Percentiles rank a stretch among this genome's conserved stretches.
These are phyloP conservation scores for Actias luna DNA, from an alignment of 2,888 invertebrate species.

Conservation along the genomic window DNA sequence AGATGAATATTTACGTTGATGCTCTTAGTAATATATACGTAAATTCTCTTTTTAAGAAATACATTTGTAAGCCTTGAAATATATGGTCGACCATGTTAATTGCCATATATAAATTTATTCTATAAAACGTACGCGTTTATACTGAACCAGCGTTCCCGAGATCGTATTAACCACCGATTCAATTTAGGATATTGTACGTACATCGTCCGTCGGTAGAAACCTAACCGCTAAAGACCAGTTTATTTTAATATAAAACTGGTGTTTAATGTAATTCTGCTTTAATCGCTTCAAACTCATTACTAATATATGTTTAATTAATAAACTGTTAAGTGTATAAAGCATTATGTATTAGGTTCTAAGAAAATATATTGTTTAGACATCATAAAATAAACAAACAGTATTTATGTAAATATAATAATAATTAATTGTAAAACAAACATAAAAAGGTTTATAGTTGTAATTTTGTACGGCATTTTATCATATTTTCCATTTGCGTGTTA, in stretches of 20 bases:
- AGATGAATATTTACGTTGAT: no score
- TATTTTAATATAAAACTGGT: background rate
- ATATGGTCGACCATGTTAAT: background rate
- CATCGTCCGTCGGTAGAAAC: conserved; percentile 7
- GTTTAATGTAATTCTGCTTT: background rate
- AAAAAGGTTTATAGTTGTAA: no score
- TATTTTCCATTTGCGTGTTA: no score
- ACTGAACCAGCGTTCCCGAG: conserved; percentile 21
- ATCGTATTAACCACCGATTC: conserved; percentile 29
- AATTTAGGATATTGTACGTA: conserved; percentile 33
- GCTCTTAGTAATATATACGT: no score
- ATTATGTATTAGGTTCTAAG: no score
- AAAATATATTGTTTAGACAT: no score
- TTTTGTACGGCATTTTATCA: no score
- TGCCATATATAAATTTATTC: background rate
- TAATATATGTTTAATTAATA: no score
- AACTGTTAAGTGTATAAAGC: no score
- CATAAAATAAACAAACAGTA: no score
- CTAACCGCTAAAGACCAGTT: conserved; percentile 8
- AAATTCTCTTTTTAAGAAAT: background rate
- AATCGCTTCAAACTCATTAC: background rate
- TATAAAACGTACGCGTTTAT: conserved; percentile 1
- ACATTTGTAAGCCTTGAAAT: background rate
- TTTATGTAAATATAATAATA: background rate
- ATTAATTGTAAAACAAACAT: background rate